phyloP scores from a whole-genome alignment of 2,113 vertebrate genomes.

The Passerina amoena region DNA sequence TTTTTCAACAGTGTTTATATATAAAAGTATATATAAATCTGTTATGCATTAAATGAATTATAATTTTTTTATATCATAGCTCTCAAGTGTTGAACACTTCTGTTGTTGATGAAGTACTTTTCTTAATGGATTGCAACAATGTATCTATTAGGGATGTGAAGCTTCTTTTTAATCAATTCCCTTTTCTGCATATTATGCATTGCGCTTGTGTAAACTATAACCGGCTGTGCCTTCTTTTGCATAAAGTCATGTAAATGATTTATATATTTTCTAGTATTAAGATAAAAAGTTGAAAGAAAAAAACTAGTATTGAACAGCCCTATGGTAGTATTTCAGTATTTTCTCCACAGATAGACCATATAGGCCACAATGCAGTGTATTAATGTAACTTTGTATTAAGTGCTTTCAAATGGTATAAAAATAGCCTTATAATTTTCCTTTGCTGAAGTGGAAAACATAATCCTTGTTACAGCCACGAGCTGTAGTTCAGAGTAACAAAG shows the following conservation, averaged over 20 bases:
- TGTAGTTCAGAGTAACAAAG: conserved; percentile 53
- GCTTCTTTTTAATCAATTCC: conserved; percentile 62
- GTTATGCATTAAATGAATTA: conserved; percentile 81
- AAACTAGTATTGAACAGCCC: conserved; percentile 80
- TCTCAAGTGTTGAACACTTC: conserved; percentile 81
- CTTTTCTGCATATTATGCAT: conserved; percentile 82
- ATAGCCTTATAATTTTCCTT: conserved; percentile 80
- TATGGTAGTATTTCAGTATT: conserved; percentile 78
- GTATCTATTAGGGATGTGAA: conserved; percentile 82
- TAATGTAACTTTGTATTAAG: conserved; percentile 84
- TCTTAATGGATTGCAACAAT: conserved; percentile 70
- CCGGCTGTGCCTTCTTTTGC: conserved; percentile 94
- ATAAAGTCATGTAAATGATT: conserved; percentile 87
- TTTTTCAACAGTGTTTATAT: conserved; percentile 78
- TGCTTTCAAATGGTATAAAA: conserved; percentile 80
- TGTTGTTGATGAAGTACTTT: conserved; percentile 78
- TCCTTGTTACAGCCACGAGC: conserved; percentile 55
- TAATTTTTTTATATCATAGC: conserved; percentile 75
- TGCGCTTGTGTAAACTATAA: conserved; percentile 86
- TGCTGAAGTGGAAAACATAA: conserved; percentile 55
- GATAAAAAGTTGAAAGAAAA: conserved; percentile 76
- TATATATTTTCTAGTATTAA: conserved; percentile 87
- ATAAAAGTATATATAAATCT: conserved; percentile 78
- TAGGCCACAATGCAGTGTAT: conserved; percentile 71
- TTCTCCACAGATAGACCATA: conserved; percentile 73